Conservation (phyloP, 2,113 vertebrate genomes). For the Hypanus sabinus region DNA sequence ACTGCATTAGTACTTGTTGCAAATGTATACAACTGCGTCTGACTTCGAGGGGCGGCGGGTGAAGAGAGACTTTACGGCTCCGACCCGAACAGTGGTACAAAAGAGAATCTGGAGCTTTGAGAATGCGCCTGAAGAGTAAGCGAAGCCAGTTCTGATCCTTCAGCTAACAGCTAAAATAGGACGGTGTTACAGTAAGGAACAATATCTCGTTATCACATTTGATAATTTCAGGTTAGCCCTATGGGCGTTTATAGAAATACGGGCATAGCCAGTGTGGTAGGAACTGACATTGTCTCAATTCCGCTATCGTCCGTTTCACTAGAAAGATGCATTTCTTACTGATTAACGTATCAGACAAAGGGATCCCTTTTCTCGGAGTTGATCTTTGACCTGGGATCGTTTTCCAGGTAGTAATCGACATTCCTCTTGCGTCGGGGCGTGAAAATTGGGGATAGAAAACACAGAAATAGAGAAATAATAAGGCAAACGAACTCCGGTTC, state of each 20-base stretch:
- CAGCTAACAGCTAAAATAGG: neutral
- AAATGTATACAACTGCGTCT: neutral
- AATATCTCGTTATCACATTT: neutral
- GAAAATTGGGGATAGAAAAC: neutral
- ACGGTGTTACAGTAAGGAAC: too few relatives aligned
- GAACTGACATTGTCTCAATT: neutral
- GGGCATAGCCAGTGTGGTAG: neutral
- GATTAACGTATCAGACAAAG: neutral
- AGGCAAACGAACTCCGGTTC: neutral
- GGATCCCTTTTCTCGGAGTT: too few relatives aligned
- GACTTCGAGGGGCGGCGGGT: neutral
- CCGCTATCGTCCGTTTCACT: too few relatives aligned
- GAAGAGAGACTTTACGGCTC: neutral
- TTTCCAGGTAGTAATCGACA: neutral
- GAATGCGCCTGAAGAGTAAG: neutral
- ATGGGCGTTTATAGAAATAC: neutral
- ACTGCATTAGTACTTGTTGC: neutral
- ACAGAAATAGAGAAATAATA: neutral
- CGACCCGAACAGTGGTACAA: neutral
- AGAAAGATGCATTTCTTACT: too few relatives aligned
- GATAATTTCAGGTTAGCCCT: neutral
- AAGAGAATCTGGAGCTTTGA: neutral
- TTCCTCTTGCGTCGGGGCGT: too few relatives aligned
- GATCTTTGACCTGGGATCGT: neutral
- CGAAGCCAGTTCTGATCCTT: neutral